phyloP scores from a whole-genome alignment of 2,797 vertebrate species.

The Loris lydekkerianus region DNA sequence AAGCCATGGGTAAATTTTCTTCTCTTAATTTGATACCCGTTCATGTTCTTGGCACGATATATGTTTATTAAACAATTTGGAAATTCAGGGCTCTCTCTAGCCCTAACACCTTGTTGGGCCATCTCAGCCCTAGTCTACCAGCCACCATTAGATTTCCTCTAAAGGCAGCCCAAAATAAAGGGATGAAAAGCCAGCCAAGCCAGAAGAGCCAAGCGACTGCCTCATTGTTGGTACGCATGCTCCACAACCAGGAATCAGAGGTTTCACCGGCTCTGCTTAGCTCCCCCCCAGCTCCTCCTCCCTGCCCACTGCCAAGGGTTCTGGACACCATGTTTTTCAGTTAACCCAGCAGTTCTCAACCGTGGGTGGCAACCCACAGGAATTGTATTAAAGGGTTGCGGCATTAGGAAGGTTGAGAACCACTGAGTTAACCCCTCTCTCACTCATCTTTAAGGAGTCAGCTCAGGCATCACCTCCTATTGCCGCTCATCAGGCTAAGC shows the following conservation, averaged over 20 bases:
- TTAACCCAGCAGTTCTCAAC: not conserved
- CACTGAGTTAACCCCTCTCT: not conserved
- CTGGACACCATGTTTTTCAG: not conserved
- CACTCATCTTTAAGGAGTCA: not conserved
- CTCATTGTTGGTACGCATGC: accelerated
- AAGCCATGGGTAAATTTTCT: not conserved
- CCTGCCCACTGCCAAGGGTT: not conserved
- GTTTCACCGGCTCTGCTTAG: not conserved
- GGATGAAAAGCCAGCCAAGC: not conserved
- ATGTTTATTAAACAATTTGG: not conserved
- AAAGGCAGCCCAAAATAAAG: not conserved
- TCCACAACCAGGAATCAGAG: not conserved
- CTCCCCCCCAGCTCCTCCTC: not conserved
- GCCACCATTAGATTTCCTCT: not conserved
- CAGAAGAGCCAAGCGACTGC: not conserved
- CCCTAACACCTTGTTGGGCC: not conserved
- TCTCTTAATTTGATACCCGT: not conserved
- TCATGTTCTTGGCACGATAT: not conserved
- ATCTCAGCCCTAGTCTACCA: not conserved
- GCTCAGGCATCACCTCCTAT: not conserved
- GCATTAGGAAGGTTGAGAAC: no score
- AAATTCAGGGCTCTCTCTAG: not conserved
- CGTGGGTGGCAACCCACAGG: no score
- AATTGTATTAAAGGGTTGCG: no score
- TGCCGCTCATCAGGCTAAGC: not conserved